Conservation (phyloP, 2,113 vertebrate genomes). For the Cairina moschata region DNA sequence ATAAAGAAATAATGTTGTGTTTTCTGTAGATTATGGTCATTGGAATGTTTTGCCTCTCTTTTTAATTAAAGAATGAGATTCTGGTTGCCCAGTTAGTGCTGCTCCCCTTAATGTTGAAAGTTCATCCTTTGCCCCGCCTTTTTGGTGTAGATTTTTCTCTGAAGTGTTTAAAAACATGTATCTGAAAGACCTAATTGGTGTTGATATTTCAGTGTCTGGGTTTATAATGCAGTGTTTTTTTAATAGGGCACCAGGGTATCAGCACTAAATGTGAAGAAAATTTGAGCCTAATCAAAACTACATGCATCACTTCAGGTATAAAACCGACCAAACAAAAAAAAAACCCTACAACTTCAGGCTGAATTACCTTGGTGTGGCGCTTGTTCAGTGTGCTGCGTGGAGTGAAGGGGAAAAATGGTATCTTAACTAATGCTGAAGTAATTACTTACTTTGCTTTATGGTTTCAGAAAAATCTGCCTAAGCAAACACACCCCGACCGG, state of each 20-base stretch:
- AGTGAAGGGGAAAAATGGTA: neutral
- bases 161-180: neutral
- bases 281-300: neutral
- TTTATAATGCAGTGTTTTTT: neutral
- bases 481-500: neutral
- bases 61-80: neutral
- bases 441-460: neutral
- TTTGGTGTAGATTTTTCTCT: slow-evolving; percentile 8
- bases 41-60: neutral
- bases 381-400: neutral
- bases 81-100: neutral
- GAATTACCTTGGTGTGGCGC: neutral
- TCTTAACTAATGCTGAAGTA: neutral
- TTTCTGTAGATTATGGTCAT: neutral
- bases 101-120: neutral
- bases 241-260: neutral
- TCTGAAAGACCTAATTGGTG: neutral
- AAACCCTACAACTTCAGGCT: neutral
- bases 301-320: neutral
- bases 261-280: neutral
- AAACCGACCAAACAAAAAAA: neutral
- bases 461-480: neutral
- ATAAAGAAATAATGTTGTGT: neutral
- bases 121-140: neutral
- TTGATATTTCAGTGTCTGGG: slow-evolving; percentile 20